These are phyloP conservation scores for Oophaga pumilio DNA, from an alignment of 2,113 vertebrate species.

Conservation along the genomic window DNA sequence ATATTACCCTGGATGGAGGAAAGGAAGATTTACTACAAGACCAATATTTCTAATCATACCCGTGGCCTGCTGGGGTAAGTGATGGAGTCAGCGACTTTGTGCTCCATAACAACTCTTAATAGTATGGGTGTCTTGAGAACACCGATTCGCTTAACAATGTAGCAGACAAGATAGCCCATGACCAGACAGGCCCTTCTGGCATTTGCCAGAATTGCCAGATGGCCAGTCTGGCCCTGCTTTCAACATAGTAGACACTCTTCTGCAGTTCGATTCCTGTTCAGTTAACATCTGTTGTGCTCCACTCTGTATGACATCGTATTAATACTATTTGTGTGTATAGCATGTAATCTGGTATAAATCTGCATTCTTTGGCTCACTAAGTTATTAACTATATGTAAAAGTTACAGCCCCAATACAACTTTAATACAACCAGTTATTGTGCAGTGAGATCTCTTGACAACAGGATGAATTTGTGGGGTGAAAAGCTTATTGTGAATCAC, in stretches of 20 bases:
- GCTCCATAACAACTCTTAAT: too few species aligned
- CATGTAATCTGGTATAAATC: background rate
- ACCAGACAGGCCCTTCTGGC: too few species aligned
- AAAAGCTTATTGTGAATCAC: slow-evolving; percentile 45
- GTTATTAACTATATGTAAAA: background rate
- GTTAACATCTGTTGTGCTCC: background rate
- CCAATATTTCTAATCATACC: too few species aligned
- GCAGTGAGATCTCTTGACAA: slow-evolving; percentile 9
- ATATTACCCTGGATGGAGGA: too few species aligned
- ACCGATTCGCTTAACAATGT: too few species aligned
- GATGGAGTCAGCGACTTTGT: too few species aligned
- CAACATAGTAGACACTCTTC: background rate
- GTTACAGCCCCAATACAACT: background rate
- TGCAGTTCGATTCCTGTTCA: background rate
- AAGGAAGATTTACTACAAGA: too few species aligned
- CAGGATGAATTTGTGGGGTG: background rate
- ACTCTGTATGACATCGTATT: background rate
- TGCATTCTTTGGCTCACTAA: background rate
- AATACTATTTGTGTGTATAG: background rate
- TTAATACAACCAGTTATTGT: slow-evolving; percentile 1
- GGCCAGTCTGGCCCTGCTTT: too few species aligned
- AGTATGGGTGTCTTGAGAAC: too few species aligned
- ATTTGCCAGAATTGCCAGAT: too few species aligned
- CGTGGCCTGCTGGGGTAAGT: too few species aligned
- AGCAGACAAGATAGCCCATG: too few species aligned